These are phyloP conservation scores for Odontamblyopus lacepedii DNA, from an alignment of 2,797 vertebrate genomes.

Conservation along the genomic window DNA sequence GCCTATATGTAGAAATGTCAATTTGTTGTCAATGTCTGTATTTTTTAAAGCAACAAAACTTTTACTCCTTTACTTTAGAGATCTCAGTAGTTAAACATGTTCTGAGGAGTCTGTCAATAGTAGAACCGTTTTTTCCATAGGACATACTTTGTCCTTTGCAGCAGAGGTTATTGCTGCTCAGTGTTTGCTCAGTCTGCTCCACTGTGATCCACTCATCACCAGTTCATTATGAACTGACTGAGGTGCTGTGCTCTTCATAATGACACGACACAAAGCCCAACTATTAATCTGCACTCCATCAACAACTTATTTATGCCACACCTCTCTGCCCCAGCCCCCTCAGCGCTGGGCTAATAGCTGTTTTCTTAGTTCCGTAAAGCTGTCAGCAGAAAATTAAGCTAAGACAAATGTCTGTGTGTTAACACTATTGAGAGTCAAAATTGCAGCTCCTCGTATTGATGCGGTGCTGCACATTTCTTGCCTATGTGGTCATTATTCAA, in stretches of 20 bases:
- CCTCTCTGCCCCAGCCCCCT: conserved; percentile 26
- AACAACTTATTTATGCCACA: conserved; percentile 55
- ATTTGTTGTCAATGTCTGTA: too few species aligned
- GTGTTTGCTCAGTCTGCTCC: conserved; percentile 45
- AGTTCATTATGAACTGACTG: conserved; percentile 52
- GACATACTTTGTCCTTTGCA: conserved; percentile 11
- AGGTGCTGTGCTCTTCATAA: conserved; percentile 41
- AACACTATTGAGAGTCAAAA: conserved; percentile 58
- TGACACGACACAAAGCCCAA: conserved; percentile 40
- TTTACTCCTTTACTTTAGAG: too few species aligned
- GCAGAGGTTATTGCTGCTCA: conserved; percentile 30
- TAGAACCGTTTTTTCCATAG: conserved; percentile 8
- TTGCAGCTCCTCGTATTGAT: conserved; percentile 58
- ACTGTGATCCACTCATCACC: conserved; percentile 55
- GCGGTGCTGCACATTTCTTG: conserved; percentile 66
- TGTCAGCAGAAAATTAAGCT: conserved; percentile 63
- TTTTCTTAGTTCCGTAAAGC: conserved; percentile 44
- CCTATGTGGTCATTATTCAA: conserved; percentile 77
- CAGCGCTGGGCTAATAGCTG: conserved; percentile 37
- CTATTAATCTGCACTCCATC: conserved; percentile 53
- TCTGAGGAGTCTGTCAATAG: conserved; percentile 19
- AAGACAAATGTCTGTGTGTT: conserved; percentile 61
- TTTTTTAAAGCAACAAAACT: too few species aligned
- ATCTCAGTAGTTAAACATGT: not conserved
- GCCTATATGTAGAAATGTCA: too few species aligned